A percentile compares a stretch with the other conserved stretches of the same genome.
Conservation (phyloP, 2,888 invertebrate species). For the Pecten maximus region DNA sequence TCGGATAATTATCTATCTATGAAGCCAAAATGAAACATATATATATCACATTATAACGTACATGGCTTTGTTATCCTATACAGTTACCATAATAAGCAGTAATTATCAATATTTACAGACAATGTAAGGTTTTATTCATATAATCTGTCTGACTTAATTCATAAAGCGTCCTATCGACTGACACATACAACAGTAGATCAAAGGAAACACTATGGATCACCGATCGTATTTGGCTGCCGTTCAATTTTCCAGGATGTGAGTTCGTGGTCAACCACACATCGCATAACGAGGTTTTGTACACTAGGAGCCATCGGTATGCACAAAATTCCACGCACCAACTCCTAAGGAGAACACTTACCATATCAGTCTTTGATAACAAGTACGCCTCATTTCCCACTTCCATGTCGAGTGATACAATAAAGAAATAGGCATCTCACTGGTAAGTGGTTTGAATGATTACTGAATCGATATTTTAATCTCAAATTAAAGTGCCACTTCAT, state of each 20-base stretch:
- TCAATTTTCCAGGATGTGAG: neutral
- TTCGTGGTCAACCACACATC: neutral
- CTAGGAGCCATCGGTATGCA: neutral
- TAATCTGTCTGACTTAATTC: neutral
- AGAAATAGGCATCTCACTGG: neutral
- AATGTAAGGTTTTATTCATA: neutral
- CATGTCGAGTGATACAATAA: neutral
- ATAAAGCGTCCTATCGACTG: neutral
- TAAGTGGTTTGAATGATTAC: neutral
- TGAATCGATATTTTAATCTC: neutral
- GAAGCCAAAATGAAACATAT: neutral
- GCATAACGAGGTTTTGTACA: neutral
- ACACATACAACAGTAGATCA: neutral
- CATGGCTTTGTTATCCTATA: neutral
- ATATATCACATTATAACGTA: neutral
- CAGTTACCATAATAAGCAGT: neutral
- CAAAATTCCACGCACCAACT: neutral
- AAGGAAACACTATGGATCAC: neutral
- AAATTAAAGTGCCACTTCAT: neutral
- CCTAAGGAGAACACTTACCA: neutral
- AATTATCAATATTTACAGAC: conserved; percentile 20
- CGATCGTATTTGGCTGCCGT: neutral
- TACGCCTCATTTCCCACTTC: neutral
- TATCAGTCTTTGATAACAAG: neutral
- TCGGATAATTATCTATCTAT: neutral